Base-by-base conservation (phyloP, 2,888 invertebrate species). In the Agrotis clavis region DNA sequence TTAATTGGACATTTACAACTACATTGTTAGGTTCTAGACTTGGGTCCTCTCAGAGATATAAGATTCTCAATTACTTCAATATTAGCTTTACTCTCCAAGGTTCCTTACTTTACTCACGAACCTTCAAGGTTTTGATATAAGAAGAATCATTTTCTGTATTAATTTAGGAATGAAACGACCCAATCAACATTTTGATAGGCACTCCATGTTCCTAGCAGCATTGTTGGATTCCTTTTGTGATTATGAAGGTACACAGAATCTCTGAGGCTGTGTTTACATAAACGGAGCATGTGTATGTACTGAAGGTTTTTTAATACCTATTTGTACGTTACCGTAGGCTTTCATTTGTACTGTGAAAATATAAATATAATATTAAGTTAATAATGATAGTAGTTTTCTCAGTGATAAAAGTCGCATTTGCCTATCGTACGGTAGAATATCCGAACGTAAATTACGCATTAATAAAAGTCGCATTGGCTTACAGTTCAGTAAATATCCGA, bases 221-320 rank as follows among this genome's bases (percentile, higher is more conserved):
- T 60, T 54, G 6, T 30, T 21, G 30, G 50, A 30, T 54, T 77
- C 13, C 50, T 61, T 74, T 74, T 61, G 13, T 56, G 21, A 73
- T 60, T 19, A 14, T 51, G 16, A 53, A 3, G 35, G 25, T 13
- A 48, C 47, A 41, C 41, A 16, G 14, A 18, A 57, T 11, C 16
- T 35, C 21, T 70, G 19, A 21, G 2, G 19, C 19, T 0, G 4
- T 65, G 19, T 67, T 67, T 65, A 67, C 14, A 64, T 64, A 47
- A 19, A 65, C 47, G 9, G 19, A 48, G n/a, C 41, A 3, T 11
- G 25, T 66, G 7, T 62, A 41, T 45, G 13, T 18, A 18, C 30
- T 30, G 30, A 56, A 5, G 30, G 1, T 0, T 30, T n/a, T 57
- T 35, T 35, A n/a, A 14, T 35, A 35, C 2, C 30, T 35, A 4